Conservation (phyloP, 2,113 vertebrate species). For the Mormyrus lacerda region DNA sequence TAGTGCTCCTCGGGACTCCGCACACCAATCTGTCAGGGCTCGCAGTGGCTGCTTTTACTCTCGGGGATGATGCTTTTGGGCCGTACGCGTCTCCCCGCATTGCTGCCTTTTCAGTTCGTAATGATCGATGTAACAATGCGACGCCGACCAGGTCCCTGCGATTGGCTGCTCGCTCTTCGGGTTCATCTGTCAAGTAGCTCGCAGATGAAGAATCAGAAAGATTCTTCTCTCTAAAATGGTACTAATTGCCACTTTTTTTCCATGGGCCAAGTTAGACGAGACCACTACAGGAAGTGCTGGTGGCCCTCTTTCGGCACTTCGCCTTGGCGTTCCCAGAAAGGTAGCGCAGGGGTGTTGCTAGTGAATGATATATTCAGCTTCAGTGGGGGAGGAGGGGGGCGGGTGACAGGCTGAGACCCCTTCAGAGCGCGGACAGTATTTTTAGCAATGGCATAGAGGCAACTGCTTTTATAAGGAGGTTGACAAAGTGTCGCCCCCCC, state of each 20-base stretch:
- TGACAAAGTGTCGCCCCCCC: constrained; percentile 49
- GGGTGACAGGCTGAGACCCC: constrained; percentile 44
- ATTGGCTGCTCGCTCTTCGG: constrained; percentile 31
- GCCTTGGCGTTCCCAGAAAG: background rate
- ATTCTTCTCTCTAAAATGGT: constrained; percentile 31
- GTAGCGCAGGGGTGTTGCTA: constrained; percentile 20
- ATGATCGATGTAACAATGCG: constrained; percentile 35
- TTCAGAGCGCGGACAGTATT: constrained; percentile 61
- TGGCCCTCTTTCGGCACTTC: background rate
- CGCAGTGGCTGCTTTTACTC: constrained; percentile 28
- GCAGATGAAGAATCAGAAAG: constrained; percentile 39
- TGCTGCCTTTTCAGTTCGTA: constrained; percentile 26
- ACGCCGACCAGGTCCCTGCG: constrained; percentile 12
- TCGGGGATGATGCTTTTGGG: constrained; percentile 22
- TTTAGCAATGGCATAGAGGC: constrained; percentile 67
- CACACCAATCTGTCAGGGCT: background rate
- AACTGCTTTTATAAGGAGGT: constrained; percentile 57
- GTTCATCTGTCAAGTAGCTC: constrained; percentile 42
- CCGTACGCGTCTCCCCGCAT: constrained; percentile 26
- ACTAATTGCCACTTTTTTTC: background rate
- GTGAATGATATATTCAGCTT: constrained; percentile 49
- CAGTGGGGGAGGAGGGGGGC: constrained; percentile 33
- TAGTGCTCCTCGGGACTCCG: background rate
- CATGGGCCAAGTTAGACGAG: background rate
- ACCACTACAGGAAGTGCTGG: background rate